Base-by-base conservation (phyloP, 2,113 vertebrate species). In the Epinephelus fuscoguttatus region DNA sequence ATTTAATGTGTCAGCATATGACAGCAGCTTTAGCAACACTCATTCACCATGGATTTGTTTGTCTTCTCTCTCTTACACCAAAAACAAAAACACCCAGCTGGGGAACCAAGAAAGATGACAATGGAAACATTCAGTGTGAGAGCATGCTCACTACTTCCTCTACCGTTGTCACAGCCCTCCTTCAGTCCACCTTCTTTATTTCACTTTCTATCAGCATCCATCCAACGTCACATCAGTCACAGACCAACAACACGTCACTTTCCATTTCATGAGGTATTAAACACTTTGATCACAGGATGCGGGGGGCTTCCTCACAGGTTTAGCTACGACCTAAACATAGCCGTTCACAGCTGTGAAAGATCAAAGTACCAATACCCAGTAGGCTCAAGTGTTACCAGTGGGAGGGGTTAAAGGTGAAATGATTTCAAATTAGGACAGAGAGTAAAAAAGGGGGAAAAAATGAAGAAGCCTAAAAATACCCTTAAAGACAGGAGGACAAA, bases 161-260 rank as follows among this genome's bases (percentile, higher is more conserved):
- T 69, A 13, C 18, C 9, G 42, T 27, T 57, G 11, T 76, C 27
- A 77, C 23, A 72, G 4, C 23, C 79, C 30, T 71, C 14, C 2
- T 8, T 30, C 23, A 49, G 6, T 37, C 27, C 62, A 80, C 52
- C 74, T 68, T 21, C 56, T 47, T 74, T 21, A 56, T 45, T n/a
- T 67, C 37, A 57, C 63, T 81, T 50, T 72, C 23, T 47, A 45
- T 15, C 61, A 55, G 7, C 42, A 69, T 23, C 25, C 42, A 69
- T 23, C 25, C 11, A 15, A 19, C 15, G 12, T 53, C 69, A 62
- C 53, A 70, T 33, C 10, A 66, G 17, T 70, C 47, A 60, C 25
- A 78, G 64, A 80, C 11, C n/a, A 6, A 59, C 81, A 73, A 27
- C 19, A 30, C 59, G 40, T 78, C 68, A 80, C 75, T 84, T 86